phyloP scores from a whole-genome alignment of 53 echinoderm and acorn worm species.

The Arbacia lixula region DNA sequence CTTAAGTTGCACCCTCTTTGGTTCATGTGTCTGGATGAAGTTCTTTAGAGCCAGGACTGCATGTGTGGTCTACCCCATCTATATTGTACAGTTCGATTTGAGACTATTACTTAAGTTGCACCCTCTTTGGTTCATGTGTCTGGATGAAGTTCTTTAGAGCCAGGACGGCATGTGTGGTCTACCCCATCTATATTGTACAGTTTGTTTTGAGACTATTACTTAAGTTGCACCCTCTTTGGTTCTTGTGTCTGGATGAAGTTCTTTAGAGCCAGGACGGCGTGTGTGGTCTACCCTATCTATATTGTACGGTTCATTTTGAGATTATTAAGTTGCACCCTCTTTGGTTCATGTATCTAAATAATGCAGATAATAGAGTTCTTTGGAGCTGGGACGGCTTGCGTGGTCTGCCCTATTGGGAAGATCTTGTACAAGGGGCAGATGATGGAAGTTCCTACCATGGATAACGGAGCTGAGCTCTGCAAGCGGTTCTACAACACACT shows the following conservation, averaged over 20 bases:
- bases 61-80: constrained; percentile 95
- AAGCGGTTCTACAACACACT: constrained; percentile 78
- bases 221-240: too few relatives aligned
- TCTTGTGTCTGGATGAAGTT: too few relatives aligned
- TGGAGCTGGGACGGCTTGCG: constrained; percentile 97
- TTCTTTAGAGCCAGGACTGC: constrained; percentile 97
- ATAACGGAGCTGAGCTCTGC: constrained; percentile 75
- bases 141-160: constrained; percentile 85
- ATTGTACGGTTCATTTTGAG: too few relatives aligned
- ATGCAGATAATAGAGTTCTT: constrained; percentile 86
- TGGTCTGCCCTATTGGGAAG: constrained; percentile 91
- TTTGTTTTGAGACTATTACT: too few relatives aligned
- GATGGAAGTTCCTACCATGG: constrained; percentile 86
- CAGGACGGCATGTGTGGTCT: constrained; percentile 95
- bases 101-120: background rate
- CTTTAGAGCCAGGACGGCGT: too few relatives aligned
- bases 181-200: too few relatives aligned
- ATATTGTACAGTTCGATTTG: too few relatives aligned
- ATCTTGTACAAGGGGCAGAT: constrained; percentile 86
- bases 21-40: constrained; percentile 32
- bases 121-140: background rate
- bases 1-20: background rate
- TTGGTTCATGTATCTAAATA: background rate
- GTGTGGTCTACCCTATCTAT: too few relatives aligned
- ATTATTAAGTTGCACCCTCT: background rate